These are phyloP conservation scores for Pseudococcus jackbeardsleyi DNA, from an alignment of 2,888 invertebrate genomes.

Conservation along the genomic window DNA sequence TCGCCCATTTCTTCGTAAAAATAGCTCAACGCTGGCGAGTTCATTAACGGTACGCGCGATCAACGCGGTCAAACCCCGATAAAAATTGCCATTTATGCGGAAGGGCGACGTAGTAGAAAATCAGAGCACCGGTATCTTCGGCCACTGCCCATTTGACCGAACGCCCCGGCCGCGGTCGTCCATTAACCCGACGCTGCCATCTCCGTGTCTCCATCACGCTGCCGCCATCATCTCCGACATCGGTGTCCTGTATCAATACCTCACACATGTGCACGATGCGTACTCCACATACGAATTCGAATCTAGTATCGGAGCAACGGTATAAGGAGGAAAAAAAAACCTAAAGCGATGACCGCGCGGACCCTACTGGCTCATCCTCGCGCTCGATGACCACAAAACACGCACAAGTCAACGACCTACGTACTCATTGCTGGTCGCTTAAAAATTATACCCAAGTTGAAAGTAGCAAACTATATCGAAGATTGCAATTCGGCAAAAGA, in stretches of 20 bases:
- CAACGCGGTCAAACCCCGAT: slow-evolving; percentile 25
- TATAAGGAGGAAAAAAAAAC: neutral
- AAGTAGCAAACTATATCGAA: neutral
- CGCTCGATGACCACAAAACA: slow-evolving; percentile 8
- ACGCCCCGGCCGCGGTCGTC: neutral
- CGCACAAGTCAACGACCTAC: slow-evolving; percentile 16
- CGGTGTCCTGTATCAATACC: slow-evolving; percentile 9
- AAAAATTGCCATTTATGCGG: slow-evolving; percentile 21
- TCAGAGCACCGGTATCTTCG: slow-evolving; percentile 44
- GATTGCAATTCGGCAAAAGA: neutral
- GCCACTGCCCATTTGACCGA: slow-evolving; percentile 23
- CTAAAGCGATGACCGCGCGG: neutral
- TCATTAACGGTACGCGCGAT: slow-evolving; percentile 18
- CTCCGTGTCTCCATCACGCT: neutral
- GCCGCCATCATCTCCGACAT: neutral
- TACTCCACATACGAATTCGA: slow-evolving; percentile 25
- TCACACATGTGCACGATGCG: neutral
- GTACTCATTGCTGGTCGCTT: neutral
- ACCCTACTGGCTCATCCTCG: neutral
- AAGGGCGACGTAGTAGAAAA: slow-evolving; percentile 31
- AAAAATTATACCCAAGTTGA: neutral
- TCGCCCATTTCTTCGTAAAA: neutral
- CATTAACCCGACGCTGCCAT: neutral
- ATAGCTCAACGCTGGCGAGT: neutral
- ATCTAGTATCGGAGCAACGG: neutral